A percentile compares a stretch with the other conserved stretches of the same genome.
Conservation (phyloP, 2,888 invertebrate species). For the Meghimatium bilineatum region DNA sequence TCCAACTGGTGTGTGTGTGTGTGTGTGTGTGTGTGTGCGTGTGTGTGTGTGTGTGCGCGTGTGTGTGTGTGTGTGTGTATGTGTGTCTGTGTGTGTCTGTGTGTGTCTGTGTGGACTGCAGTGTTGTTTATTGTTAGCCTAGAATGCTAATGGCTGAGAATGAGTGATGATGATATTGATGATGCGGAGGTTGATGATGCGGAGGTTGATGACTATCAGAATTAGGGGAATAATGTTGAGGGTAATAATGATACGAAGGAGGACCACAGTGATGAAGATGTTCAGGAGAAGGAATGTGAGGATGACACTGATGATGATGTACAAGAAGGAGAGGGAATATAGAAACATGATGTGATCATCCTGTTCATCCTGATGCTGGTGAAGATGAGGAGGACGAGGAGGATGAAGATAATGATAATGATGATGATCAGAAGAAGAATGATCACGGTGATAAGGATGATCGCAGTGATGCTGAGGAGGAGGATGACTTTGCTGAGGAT, state of each 20-base stretch:
- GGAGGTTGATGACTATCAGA: no score
- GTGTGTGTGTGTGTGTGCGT: no score
- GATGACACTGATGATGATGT: slow-evolving; percentile 35
- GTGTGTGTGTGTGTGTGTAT: neutral
- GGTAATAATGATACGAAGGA: no score
- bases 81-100: no score
- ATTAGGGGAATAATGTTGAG: no score
- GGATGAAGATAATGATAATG: slow-evolving; percentile 2
- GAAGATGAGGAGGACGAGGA: neutral
- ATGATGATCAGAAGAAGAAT: neutral
- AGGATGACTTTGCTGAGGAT: slow-evolving; percentile 14
- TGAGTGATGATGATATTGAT: no score
- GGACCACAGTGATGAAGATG: slow-evolving; percentile 35
- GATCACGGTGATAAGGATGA: neutral
- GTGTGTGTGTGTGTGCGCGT: neutral
- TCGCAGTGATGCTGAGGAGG: slow-evolving; percentile 6
- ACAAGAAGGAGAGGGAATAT: slow-evolving; percentile 1
- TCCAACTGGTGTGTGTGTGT: no score
- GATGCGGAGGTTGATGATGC: no score
- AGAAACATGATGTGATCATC: neutral
- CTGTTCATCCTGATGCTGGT: neutral
- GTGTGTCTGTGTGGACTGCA: no score
- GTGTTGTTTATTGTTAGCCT: no score
- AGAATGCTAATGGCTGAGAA: no score
- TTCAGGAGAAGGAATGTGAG: slow-evolving; percentile 21